Base-by-base conservation (phyloP, 64 coral and sea anemone species). In the Stichodactyla mertensii region DNA sequence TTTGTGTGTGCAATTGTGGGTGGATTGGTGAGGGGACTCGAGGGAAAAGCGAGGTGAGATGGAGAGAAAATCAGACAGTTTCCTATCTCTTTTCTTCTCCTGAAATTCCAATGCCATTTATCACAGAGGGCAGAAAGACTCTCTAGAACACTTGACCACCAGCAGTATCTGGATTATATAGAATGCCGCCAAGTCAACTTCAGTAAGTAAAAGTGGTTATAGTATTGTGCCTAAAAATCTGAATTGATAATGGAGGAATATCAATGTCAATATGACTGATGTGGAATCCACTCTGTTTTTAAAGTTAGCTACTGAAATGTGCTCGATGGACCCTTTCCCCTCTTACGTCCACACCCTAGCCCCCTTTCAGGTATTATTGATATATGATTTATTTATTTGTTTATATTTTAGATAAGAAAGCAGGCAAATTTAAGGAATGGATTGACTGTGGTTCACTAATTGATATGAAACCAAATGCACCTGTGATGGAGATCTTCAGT, bases 351-450 rank as follows among this genome's bases (percentile, higher is more conserved):
- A 64, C 61, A 64, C 61, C 19, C 62, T 12, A n/a, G 56, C 56
- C 56, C 56, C 56, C 13, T 57, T 10, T 14, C 13, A 14, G 56
- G 56, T 10, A 14, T 57, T 57, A 57, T 57, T 7, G 56, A 10
- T 57, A 14, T 57, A 4, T 10, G 13, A 57, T 57, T 10, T 57
- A 57, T 57, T 57, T 57, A 1, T 10, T 57, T 57, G 7, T 8
- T 86, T 23, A 6, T 86, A 16, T 31, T 83, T 70, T 22, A 99
- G 97, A 99, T 88, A 99, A 99, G 52, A 99, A 99, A 62, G 97
- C 97, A 64, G 97, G 97, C 0, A 99, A 99, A 85, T 99, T 99
- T 57, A 99, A 99, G 83, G 97, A 99, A 61, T 99, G 97, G 97
- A 77, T 95, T 77, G 97, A 99, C 64, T 99, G 93, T 80, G 83